phyloP scores from a whole-genome alignment of 2,797 vertebrate genomes.

The Chaetophractus vellerosus region DNA sequence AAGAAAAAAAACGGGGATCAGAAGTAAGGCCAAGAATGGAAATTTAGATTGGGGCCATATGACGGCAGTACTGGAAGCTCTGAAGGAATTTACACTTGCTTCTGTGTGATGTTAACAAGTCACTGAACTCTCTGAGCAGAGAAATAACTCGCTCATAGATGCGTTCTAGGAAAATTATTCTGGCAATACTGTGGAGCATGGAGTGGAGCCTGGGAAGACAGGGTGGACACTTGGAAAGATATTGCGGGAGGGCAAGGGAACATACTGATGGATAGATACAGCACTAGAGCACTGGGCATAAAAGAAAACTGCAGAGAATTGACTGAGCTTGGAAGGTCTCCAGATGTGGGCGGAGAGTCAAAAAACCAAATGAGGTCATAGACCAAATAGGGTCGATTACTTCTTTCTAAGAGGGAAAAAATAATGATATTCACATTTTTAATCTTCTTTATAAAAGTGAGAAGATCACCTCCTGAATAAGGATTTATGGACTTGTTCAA shows the following conservation, averaged over 20 bases:
- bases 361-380: not conserved
- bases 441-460: too few relatives aligned
- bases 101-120: not conserved
- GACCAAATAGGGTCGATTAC: not conserved
- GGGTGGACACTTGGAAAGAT: not conserved
- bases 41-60: not conserved
- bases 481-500: too few relatives aligned
- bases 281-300: fast-evolving
- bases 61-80: not conserved
- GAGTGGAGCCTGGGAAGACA: not conserved
- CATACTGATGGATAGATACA: too few relatives aligned
- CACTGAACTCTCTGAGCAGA: not conserved
- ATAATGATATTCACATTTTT: not conserved
- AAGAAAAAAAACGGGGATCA: not conserved
- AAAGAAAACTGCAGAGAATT: not conserved
- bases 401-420: not conserved
- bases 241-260: fast-evolving
- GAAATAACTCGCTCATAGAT: not conserved
- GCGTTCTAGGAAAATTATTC: not conserved
- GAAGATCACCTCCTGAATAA: not conserved
- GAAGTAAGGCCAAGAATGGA: not conserved
- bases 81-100: not conserved
- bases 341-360: not conserved
- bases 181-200: fast-evolving
- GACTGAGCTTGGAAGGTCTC: not conserved